phyloP scores from a whole-genome alignment of 2,797 vertebrate genomes.

The Pipistrellus pipistrellus region DNA sequence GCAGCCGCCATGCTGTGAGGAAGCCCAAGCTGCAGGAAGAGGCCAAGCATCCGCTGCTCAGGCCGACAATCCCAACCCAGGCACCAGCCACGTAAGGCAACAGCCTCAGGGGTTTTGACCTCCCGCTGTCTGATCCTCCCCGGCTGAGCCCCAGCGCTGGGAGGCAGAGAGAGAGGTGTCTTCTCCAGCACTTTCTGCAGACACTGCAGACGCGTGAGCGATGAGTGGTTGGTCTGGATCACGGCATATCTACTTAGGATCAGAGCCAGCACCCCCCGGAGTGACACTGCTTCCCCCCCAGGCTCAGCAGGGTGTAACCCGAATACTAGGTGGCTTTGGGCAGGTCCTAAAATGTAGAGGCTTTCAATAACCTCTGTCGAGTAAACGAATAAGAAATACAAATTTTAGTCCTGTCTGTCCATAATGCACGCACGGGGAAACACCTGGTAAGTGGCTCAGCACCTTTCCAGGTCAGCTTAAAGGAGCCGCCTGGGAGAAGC shows the following conservation, averaged over 20 bases:
- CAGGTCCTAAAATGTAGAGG: accelerated
- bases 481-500: not conserved
- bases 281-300: too few relatives aligned
- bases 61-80: accelerated
- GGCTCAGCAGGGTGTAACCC: too few relatives aligned
- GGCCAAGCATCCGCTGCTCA: accelerated
- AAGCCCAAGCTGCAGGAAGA: not conserved
- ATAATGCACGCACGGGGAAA: accelerated
- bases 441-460: not conserved
- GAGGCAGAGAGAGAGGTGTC: not conserved
- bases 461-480: not conserved
- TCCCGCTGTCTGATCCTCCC: not conserved
- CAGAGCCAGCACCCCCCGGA: too few relatives aligned
- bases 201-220: accelerated
- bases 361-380: not conserved
- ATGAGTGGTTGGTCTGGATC: too few relatives aligned
- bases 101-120: not conserved
- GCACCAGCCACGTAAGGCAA: not conserved
- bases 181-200: not conserved
- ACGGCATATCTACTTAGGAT: too few relatives aligned
- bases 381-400: not conserved
- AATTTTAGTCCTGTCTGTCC: not conserved
- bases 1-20: not conserved
- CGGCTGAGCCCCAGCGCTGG: too few relatives aligned
- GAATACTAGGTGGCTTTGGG: too few relatives aligned